phyloP scores from a whole-genome alignment of 2,888 invertebrate species.

The Oxycera nigricornis region DNA sequence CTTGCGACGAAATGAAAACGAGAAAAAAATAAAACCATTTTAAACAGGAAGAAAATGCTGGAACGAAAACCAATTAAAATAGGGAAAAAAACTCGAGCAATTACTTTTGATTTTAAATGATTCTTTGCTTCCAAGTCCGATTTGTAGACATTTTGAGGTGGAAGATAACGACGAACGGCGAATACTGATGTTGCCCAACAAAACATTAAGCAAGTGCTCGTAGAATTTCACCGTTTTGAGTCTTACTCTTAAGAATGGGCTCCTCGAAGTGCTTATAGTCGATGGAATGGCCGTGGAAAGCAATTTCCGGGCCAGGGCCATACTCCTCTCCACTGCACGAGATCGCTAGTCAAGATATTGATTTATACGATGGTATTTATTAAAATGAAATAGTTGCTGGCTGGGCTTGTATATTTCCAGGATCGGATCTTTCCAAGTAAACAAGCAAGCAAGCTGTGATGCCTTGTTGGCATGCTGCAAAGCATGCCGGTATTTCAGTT shows the following conservation, averaged over 20 bases:
- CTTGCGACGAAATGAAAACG: neutral
- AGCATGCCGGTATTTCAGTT: neutral
- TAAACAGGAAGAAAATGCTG: neutral
- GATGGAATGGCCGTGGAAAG: constrained; percentile 5
- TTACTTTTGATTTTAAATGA: constrained; percentile 38
- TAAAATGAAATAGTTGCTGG: constrained; percentile 27
- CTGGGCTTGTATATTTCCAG: neutral
- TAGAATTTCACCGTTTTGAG: no score
- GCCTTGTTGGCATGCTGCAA: neutral
- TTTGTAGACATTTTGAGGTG: constrained; percentile 20
- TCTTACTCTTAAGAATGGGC: no score
- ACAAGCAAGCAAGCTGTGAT: neutral
- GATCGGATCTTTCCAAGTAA: neutral
- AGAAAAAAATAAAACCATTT: neutral
- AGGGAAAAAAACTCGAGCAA: constrained; percentile 27
- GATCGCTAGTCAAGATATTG: constrained; percentile 33
- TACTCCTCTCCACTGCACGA: constrained; percentile 21
- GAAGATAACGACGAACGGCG: neutral
- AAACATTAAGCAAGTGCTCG: neutral
- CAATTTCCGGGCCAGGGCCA: constrained; percentile 29
- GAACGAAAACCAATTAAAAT: constrained; percentile 26
- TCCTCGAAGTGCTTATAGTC: neutral
- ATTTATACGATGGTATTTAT: constrained; percentile 40
- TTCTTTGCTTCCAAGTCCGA: constrained; percentile 18
- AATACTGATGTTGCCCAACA: neutral